Conservation (phyloP, 1,140 invertebrate genomes). For the Pogonognathellus flavescens region DNA sequence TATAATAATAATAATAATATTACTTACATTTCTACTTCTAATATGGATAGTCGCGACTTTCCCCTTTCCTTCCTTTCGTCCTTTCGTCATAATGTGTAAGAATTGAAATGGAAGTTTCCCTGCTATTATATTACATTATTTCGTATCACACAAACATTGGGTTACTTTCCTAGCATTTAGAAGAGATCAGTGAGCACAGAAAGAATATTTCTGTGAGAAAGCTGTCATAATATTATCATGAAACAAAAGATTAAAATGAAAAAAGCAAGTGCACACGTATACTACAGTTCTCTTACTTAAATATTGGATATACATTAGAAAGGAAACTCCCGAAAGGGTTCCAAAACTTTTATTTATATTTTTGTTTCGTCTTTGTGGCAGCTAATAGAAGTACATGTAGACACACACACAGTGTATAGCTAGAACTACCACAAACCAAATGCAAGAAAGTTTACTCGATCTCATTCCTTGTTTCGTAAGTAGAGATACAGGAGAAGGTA, state of each 20-base stretch:
- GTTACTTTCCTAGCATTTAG: background rate
- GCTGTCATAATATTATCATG: background rate
- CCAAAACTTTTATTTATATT: conserved; percentile 43
- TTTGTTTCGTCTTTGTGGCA: conserved; percentile 36
- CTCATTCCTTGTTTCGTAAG: too few relatives aligned
- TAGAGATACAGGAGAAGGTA: background rate
- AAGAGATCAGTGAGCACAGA: background rate
- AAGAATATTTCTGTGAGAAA: background rate
- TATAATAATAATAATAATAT: too few relatives aligned
- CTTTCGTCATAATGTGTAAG: conserved; percentile 11
- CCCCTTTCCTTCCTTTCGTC: conserved; percentile 39
- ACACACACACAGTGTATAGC: background rate
- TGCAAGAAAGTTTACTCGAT: too few relatives aligned
- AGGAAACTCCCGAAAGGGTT: conserved; percentile 39
- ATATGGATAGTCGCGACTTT: too few relatives aligned
- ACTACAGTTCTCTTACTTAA: background rate
- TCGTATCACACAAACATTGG: conserved; percentile 28
- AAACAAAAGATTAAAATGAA: conserved; percentile 26
- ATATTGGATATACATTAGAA: background rate
- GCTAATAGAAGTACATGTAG: background rate
- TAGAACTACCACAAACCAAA: conserved; percentile 1
- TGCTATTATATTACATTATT: conserved; percentile 38
- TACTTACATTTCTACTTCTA: background rate
- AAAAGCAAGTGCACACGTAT: conserved; percentile 1
- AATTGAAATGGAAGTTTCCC: conserved; percentile 44